Base-by-base conservation (phyloP, 1,140 invertebrate species). In the Sitophilus oryzae region DNA sequence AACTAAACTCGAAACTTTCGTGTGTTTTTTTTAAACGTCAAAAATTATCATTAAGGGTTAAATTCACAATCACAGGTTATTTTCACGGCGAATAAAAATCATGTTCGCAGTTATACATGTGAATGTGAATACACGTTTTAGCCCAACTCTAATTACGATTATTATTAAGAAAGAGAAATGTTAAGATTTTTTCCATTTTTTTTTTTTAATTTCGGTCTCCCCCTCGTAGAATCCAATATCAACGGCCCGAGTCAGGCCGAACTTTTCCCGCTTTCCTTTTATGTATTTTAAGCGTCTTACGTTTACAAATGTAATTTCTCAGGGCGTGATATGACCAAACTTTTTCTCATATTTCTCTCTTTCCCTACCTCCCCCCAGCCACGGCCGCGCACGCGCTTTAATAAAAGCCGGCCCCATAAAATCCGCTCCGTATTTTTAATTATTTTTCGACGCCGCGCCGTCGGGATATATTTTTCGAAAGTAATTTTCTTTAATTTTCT, bases 241-340 rank as follows among this genome's bases (percentile, higher is more conserved):
- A 23, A n/a, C 11, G 47, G 35, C 9, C n/a, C 21, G 14, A 30
- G 44, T 19, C 40, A 25, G 22, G 16, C 41, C 35, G 42, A 53
- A 53, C 51, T 53, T 53, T 53, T 53, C 22, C 50, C 47, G 37
- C 47, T 50, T 50, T 53, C 51, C 42, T 53, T 53, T 53, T 53
- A 53, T 46, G 42, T 53, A 53, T 53, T 53, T 53, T 53, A 53
- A 53, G 37, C 51, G 51, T 45, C 51, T 53, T 53, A 46, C 41
- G 51, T 53, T 53, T 53, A 53, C 51, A 53, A 53, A 53, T 53
- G 51, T 53, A 53, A 53, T 53, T 53, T 53, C 51, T 53, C 51
- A 53, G 41, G 41, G 42, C 44, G 42, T 52, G 50, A 52, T 53
- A 53, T 53, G 42, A 53, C 51, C 42, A 53, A 53, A 53, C 41